Conservation (phyloP, 2,888 invertebrate genomes). For the Leptarthrus brevirostris region DNA sequence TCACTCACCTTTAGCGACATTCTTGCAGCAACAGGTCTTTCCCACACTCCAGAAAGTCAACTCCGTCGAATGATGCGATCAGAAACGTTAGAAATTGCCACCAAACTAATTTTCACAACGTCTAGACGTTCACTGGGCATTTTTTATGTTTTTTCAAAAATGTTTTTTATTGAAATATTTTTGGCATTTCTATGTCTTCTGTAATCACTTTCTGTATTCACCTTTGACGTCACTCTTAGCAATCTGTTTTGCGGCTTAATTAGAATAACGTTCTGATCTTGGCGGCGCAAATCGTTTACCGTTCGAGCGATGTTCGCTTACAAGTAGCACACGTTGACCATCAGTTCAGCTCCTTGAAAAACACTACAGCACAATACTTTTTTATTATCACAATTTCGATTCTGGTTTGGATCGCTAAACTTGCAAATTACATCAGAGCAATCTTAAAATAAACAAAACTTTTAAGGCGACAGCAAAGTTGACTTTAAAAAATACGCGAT, state of each 20-base stretch:
- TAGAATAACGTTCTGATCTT: too few relatives aligned
- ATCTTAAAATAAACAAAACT: constrained; percentile 27
- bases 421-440: constrained; percentile 18
- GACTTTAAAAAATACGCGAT: too few relatives aligned
- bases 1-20: constrained; percentile 47
- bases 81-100: background rate
- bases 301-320: too few relatives aligned
- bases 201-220: background rate
- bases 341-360: background rate
- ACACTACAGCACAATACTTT: background rate
- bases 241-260: too few relatives aligned
- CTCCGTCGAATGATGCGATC: too few relatives aligned
- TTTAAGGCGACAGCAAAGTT: too few relatives aligned
- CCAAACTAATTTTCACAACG: background rate
- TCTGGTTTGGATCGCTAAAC: constrained; percentile 1
- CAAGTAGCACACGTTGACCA: too few relatives aligned
- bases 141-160: background rate
- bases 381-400: background rate
- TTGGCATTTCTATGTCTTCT: background rate
- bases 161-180: background rate
- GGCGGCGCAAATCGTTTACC: too few relatives aligned
- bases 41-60: background rate
- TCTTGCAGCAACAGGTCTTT: constrained; percentile 12
- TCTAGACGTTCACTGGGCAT: background rate
- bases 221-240: constrained; percentile 9